Base-by-base conservation (phyloP, 2,797 vertebrate genomes). In the Aeoliscus strigatus region DNA sequence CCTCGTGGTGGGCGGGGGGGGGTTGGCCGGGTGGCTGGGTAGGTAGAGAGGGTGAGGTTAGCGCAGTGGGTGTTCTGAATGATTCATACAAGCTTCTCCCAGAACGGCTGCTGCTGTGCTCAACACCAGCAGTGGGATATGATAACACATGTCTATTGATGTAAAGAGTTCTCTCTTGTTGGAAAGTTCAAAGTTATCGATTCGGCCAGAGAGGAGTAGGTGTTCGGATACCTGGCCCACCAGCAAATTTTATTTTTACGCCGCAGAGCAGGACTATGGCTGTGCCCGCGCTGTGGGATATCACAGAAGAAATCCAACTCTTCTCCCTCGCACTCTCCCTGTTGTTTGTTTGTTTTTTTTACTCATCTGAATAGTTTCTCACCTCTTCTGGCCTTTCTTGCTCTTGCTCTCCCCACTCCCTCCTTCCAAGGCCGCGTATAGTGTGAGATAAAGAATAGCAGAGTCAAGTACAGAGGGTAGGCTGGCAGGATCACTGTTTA, bases 401-500 rank as follows among this genome's bases (percentile, higher is more conserved):
- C 47, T 51, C 55, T 39, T 14, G 12, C 17, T 60, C 64, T 38
- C 49, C 47, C 24, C n/a, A n/a, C n/a, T n/a, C 1, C 24, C 43
- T 18, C 47, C 41, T 62, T 66, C 51, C 70, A 61, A 61, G 64
- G 66, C 66, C 57, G 14, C 46, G 73, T 33, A 63, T 23, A 44
- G 60, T 50, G 51, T 24, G 31, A 76, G 73, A 79, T 73, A 79
- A 86, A 77, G 56, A 68, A 69, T 37, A 60, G 65, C 60, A 40
- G 48, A 60, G 61, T 39, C 25, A 32, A 51, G 56, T 66, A 58
- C 65, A 50, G 58, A 62, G 77, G 64, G 45, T 66, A 38, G 53
- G 60, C 67, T 77, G 77, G 66, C 73, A 62, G 64, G 72, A 79
- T 75, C 51, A n/a, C 70, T 79, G 79, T 88, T 87, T 82, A 86